A percentile compares a stretch with the other conserved stretches of the same genome.
These are phyloP conservation scores for Delia radicum DNA, from an alignment of 1,140 invertebrate species.

Conservation along the genomic window DNA sequence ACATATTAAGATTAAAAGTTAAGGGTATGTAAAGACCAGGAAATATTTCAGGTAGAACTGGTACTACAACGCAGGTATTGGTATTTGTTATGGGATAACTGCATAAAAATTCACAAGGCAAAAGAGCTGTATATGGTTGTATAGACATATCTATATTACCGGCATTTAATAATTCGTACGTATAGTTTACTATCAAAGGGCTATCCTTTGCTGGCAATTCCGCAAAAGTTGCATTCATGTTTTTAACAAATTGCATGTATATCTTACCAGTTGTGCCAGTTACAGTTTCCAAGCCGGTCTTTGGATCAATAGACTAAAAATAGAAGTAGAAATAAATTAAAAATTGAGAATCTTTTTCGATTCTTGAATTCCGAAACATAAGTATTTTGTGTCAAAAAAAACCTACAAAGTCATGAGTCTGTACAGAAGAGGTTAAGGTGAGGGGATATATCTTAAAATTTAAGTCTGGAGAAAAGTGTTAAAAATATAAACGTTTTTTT, in stretches of 20 bases:
- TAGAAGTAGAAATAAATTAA: too few species aligned
- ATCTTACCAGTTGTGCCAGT: not conserved
- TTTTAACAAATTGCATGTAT: not conserved
- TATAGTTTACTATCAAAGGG: not conserved
- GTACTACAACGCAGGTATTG: not conserved
- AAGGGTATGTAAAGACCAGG: not conserved
- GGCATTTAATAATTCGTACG: not conserved
- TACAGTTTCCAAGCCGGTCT: not conserved
- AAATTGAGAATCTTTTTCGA: too few species aligned
- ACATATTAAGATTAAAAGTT: not conserved
- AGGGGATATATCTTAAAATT: too few species aligned
- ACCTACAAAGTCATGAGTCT: too few species aligned
- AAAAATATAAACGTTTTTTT: too few species aligned
- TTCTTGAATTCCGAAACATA: too few species aligned
- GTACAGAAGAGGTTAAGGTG: too few species aligned
- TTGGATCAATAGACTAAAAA: not conserved
- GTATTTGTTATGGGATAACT: slow-evolving; percentile 12
- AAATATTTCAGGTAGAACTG: not conserved
- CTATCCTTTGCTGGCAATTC: not conserved
- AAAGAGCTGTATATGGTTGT: not conserved
- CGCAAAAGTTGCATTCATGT: not conserved
- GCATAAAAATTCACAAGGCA: not conserved
- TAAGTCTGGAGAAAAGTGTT: too few species aligned
- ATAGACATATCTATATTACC: not conserved
- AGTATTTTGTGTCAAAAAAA: too few species aligned